phyloP scores from a whole-genome alignment of 2,797 vertebrate species.

The Pyrrhura leucotis region DNA sequence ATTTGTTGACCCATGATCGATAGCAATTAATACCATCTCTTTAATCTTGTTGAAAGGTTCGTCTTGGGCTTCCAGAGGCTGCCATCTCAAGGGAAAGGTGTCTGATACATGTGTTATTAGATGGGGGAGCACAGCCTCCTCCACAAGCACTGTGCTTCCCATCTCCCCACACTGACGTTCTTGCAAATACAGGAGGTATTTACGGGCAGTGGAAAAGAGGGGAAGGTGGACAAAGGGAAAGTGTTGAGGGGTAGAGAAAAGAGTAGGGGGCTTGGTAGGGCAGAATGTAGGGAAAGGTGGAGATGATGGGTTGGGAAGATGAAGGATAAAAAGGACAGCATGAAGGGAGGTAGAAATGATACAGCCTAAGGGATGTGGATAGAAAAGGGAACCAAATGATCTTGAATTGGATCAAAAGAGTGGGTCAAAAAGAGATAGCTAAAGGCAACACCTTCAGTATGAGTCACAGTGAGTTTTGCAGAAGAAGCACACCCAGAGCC shows the following conservation, averaged over 20 bases:
- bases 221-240: background rate
- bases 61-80: constrained; percentile 79
- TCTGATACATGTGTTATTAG: constrained; percentile 10
- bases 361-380: background rate
- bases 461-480: background rate
- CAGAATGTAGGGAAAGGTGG: background rate
- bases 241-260: background rate
- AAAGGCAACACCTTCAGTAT: background rate
- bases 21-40: constrained; percentile 95
- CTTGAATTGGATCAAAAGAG: background rate
- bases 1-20: constrained; percentile 92
- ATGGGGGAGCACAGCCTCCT: background rate
- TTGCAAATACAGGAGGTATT: background rate
- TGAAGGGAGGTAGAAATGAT: background rate
- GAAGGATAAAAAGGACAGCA: background rate
- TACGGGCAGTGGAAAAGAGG: background rate
- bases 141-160: fast-evolving
- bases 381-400: background rate
- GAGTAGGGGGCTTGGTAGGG: background rate
- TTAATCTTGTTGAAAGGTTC: constrained; percentile 91
- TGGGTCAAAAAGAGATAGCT: background rate
- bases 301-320: background rate
- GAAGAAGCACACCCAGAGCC: background rate
- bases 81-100: constrained; percentile 66
- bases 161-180: fast-evolving